Evolutionary conservation across 2,888 invertebrate species (phyloP), one percentile per base, ranked within the genome.

Genomic region (Scelioninae gen. 1): DNA sequence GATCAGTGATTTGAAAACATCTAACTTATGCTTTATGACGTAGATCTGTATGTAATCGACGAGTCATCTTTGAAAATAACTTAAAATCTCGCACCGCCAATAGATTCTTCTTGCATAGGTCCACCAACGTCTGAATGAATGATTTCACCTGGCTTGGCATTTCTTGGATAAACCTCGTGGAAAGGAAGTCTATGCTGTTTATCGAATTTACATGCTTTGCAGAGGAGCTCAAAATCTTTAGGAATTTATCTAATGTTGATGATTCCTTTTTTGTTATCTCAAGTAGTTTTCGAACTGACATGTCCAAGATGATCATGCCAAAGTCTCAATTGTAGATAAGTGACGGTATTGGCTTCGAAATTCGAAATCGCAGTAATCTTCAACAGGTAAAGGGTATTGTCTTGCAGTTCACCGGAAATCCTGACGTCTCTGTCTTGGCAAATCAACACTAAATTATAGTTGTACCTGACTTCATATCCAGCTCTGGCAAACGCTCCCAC

Each of bases 111-210:
- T n/a, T 75, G 55, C 84, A 87, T 85, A 8, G 86, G 85, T 11
- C 85, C 85, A 80, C 85, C 86, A 4, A 87, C 82, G 49, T 87
- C 84, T 0, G 84, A 77, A 29, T 86, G 84, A 8, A 86, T 43
- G n/a, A 32, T 32, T 13, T 76, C 71, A 38, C 76, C 60, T 31
- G 65, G 43, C n/a, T 72, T 49, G 9, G 51, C 53, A 23, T 53
- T 16, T 53, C 32, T 53, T 5, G 40, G 62, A 45, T 5, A 47
- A 13, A 16, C 16, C 9, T 77, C 68, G 1, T 74, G 23, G 13
- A 82, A 82, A n/a, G 69, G 68, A 5, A 76, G 56, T 15, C 79
- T 68, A 43, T 82, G 74, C 9, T 62, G 58, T 34, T 82, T 77
- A 6, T 63, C 69, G 0, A 74, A 32, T 29, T 80, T 72, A 34